Evolutionary conservation across 2,113 vertebrate species (phyloP).

Genomic region (Barbus barbus): DNA sequence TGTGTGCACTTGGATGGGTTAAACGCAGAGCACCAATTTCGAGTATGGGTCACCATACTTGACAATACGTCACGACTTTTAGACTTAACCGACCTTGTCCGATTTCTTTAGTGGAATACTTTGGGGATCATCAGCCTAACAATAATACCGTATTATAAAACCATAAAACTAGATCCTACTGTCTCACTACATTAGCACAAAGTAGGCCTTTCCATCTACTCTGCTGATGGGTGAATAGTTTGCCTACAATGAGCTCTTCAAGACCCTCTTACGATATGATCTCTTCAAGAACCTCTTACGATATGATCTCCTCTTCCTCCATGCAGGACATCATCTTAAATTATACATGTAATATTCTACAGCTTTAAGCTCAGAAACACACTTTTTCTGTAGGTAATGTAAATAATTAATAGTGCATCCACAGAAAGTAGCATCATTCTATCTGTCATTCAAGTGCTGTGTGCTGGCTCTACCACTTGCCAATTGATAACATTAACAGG

Average conservation of each 20-base stretch:
- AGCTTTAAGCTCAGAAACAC: slow-evolving; percentile 5
- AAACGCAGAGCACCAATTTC: no score
- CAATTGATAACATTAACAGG: neutral
- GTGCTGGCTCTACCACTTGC: neutral
- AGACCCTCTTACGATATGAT: neutral
- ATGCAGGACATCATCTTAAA: slow-evolving; percentile 30
- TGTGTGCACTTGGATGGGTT: no score
- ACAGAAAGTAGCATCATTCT: neutral
- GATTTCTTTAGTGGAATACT: slow-evolving; percentile 20
- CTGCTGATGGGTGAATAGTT: neutral
- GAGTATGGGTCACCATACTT: no score
- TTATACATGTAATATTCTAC: slow-evolving; percentile 18
- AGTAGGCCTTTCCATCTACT: neutral
- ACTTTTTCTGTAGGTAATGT: neutral
- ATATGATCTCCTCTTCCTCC: neutral
- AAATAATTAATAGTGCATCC: slow-evolving; percentile 14
- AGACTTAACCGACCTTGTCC: slow-evolving; percentile 31
- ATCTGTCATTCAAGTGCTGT: neutral
- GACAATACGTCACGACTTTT: no score
- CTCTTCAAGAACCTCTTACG: neutral
- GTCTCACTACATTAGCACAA: slow-evolving; percentile 14
- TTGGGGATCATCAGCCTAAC: slow-evolving; percentile 8
- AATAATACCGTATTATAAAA: slow-evolving; percentile 15
- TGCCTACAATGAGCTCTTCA: neutral
- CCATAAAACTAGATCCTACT: slow-evolving; percentile 27